phyloP scores from a whole-genome alignment of 2,113 vertebrate genomes.

The Leiothrix lutea region DNA sequence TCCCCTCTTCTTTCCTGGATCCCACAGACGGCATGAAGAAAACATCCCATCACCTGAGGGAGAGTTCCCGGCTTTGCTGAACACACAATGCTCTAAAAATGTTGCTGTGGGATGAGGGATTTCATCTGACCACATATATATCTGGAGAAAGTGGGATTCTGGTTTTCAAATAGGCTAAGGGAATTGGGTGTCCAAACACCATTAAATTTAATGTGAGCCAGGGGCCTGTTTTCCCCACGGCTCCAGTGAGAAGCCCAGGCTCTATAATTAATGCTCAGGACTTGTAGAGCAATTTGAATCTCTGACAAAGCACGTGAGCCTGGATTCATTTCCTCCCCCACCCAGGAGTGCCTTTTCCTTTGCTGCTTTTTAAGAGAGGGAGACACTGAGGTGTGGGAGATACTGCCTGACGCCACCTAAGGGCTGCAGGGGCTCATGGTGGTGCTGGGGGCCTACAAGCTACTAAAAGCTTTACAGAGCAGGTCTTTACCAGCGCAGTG shows the following conservation, averaged over 20 bases:
- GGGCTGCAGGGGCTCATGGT: not conserved
- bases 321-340: not conserved
- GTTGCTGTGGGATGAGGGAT: not conserved
- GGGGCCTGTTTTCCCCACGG: not conserved
- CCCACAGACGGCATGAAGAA: rapidly evolving
- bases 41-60: not conserved
- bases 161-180: conserved; percentile 54
- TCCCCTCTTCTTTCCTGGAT: not conserved
- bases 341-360: not conserved
- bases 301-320: not conserved
- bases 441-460: not conserved
- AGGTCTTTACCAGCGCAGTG: not conserved
- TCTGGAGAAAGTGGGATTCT: not conserved
- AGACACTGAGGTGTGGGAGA: not conserved
- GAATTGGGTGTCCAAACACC: conserved; percentile 50
- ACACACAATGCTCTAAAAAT: not conserved
- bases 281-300: conserved; percentile 27
- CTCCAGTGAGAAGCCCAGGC: not conserved
- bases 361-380: not conserved
- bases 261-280: conserved; percentile 48
- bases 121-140: not conserved
- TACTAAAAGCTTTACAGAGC: not conserved
- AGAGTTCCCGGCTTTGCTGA: not conserved
- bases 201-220: conserved; percentile 48
- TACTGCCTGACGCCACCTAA: not conserved